These are phyloP conservation scores for Ischnus inquisitorius DNA, from an alignment of 2,888 invertebrate genomes.

Conservation along the genomic window DNA sequence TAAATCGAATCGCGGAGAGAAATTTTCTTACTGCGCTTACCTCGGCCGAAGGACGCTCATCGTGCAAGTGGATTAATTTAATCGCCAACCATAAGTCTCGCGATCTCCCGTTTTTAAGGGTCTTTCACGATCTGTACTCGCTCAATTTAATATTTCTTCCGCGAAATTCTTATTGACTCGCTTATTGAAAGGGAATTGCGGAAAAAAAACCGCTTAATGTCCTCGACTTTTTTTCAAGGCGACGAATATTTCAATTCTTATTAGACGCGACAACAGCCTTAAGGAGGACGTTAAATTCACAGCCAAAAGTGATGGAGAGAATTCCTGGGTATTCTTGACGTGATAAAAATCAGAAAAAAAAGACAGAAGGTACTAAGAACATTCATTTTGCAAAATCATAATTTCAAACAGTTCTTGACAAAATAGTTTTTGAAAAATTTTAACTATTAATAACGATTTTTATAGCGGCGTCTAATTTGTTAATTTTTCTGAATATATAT, in stretches of 20 bases:
- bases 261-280: background rate
- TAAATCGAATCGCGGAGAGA: constrained; percentile 35
- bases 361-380: too few relatives aligned
- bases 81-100: constrained; percentile 1
- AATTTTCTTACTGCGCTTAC: background rate
- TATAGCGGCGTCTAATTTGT: too few relatives aligned
- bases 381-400: too few relatives aligned
- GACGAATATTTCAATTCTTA: background rate
- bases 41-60: constrained; percentile 12
- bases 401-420: too few relatives aligned
- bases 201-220: background rate
- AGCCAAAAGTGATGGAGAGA: too few relatives aligned
- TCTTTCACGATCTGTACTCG: background rate
- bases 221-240: background rate
- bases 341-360: too few relatives aligned
- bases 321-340: too few relatives aligned
- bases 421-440: too few relatives aligned
- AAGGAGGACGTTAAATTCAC: too few relatives aligned
- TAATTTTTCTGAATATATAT: too few relatives aligned
- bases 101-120: background rate
- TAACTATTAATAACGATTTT: too few relatives aligned
- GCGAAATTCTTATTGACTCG: background rate
- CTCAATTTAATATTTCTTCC: background rate
- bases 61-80: constrained; percentile 26
- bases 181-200: background rate